phyloP scores from a whole-genome alignment of 2,113 vertebrate species.

The Syrrhaptes paradoxus region DNA sequence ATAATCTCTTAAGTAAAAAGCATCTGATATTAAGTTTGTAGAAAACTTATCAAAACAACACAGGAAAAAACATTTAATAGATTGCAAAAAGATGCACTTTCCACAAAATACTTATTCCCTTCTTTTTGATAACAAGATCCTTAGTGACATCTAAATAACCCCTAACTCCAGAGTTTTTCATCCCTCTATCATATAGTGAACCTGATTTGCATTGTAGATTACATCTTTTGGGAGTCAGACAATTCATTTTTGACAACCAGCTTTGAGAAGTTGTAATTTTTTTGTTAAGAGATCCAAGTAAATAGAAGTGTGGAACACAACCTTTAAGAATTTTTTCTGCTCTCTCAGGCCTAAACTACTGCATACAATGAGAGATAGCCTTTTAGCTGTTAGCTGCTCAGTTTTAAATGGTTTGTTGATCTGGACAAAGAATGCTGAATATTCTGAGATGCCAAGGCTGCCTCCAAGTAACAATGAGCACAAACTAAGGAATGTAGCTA shows the following conservation, averaged over 20 bases:
- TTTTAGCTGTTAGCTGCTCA: conserved; percentile 51
- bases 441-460: conserved; percentile 24
- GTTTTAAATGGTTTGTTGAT: conserved; percentile 69
- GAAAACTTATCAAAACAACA: neutral
- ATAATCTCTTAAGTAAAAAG: neutral
- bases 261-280: conserved; percentile 39
- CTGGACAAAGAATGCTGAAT: conserved; percentile 42
- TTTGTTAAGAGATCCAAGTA: conserved; percentile 18
- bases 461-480: conserved; percentile 45
- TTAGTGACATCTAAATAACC: neutral
- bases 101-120: conserved; percentile 36
- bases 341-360: conserved; percentile 44
- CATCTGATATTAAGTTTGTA: neutral
- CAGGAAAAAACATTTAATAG: neutral
- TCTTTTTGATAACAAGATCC: conserved; percentile 30
- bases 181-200: neutral
- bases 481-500: conserved; percentile 47
- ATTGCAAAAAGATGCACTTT: neutral
- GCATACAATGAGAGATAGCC: conserved; percentile 13
- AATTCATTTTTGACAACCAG: conserved; percentile 17
- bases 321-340: conserved; percentile 31
- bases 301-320: conserved; percentile 44
- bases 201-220: conserved; percentile 38
- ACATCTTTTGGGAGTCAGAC: conserved; percentile 53
- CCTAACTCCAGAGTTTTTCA: neutral